Evolutionary conservation across 2,797 vertebrate genomes (phyloP).

Genomic region (Cuniculus paca): DNA sequence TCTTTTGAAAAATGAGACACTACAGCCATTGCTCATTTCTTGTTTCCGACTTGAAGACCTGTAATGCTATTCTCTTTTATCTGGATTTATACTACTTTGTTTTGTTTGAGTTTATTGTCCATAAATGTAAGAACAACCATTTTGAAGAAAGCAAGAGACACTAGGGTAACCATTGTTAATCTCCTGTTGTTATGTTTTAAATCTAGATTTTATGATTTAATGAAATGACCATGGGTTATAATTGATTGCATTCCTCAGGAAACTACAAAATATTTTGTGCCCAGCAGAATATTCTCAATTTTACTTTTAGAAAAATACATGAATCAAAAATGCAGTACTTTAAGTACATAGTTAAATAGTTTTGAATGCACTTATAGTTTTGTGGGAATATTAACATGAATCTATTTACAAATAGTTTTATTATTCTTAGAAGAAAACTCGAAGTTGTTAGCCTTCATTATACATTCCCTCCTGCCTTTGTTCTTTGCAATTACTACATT

Average conservation of each 20-base stretch:
- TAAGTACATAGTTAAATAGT: not conserved
- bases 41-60: no score
- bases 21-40: no score
- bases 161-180: no score
- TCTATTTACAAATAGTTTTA: not conserved
- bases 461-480: not conserved
- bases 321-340: not conserved
- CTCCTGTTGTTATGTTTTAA: no score
- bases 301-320: not conserved
- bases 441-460: not conserved
- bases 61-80: no score
- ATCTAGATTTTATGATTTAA: not conserved
- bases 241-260: not conserved
- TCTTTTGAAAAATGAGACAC: no score
- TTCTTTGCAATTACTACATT: not conserved
- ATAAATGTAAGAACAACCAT: no score
- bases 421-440: not conserved
- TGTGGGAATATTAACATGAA: not conserved
- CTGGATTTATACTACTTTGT: no score
- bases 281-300: not conserved
- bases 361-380: not conserved
- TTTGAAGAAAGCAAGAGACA: no score
- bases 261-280: not conserved
- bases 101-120: no score
- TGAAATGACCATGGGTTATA: not conserved